phyloP scores from a whole-genome alignment of 2,797 vertebrate genomes.

The Tangara arthus region DNA sequence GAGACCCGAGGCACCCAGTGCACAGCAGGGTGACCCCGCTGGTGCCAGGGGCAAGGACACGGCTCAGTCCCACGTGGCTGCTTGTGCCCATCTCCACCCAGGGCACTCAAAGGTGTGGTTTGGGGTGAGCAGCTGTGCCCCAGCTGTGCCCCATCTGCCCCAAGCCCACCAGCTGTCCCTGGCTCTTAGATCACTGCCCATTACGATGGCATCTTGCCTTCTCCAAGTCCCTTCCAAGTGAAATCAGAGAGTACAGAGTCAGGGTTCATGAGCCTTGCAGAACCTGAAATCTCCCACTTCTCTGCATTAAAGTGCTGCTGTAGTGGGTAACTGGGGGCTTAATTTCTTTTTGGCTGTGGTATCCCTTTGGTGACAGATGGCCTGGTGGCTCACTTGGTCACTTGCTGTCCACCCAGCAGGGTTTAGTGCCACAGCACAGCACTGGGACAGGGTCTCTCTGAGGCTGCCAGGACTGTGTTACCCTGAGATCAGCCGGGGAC shows the following conservation, averaged over 20 bases:
- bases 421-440: fast-evolving
- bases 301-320: neutral
- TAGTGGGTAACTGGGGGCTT: neutral
- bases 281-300: neutral
- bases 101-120: fast-evolving
- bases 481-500: neutral
- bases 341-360: neutral
- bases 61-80: fast-evolving
- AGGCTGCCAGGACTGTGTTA: fast-evolving
- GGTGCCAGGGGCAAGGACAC: neutral
- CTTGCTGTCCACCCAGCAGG: fast-evolving
- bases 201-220: fast-evolving
- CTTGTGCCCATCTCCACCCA: fast-evolving
- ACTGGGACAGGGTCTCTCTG: neutral
- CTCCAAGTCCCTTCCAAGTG: neutral
- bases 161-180: fast-evolving
- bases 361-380: neutral
- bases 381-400: neutral
- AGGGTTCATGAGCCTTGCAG: neutral
- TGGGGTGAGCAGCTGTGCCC: neutral
- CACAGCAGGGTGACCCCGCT: neutral
- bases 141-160: neutral
- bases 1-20: neutral
- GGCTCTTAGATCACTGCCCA: neutral
- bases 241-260: neutral